Conservation (phyloP, 2,113 vertebrate species). For the Sprattus sprattus region DNA sequence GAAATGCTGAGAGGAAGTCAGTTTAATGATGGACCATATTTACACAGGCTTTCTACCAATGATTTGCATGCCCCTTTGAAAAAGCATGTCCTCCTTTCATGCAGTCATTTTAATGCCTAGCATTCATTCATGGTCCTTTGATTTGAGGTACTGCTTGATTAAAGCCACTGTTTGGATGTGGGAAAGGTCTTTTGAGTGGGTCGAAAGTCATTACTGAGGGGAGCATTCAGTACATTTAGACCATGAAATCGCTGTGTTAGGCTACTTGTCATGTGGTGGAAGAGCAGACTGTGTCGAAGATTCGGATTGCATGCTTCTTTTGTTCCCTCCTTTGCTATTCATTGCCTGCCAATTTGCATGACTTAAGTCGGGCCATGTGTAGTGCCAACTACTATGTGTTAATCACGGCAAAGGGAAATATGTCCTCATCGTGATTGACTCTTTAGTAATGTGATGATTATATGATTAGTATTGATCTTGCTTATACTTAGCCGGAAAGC, state of each 20-base stretch:
- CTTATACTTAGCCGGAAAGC: not conserved
- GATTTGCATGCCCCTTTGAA: not conserved
- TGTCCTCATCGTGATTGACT: not conserved
- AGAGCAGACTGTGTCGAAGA: not conserved
- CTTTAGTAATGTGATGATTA: not conserved
- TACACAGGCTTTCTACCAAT: slow-evolving; percentile 31
- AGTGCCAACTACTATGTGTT: not conserved
- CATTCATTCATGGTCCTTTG: not conserved
- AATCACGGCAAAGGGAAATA: not conserved
- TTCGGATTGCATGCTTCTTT: not conserved
- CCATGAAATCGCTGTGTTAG: not conserved
- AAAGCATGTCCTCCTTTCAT: slow-evolving; percentile 6
- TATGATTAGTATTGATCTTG: not conserved
- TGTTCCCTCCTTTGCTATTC: not conserved
- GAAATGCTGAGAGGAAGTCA: not conserved
- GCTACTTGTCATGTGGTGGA: slow-evolving; percentile 6
- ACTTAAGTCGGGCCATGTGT: not conserved
- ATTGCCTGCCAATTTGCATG: not conserved
- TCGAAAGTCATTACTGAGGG: not conserved
- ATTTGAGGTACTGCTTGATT: not conserved
- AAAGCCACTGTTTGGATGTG: not conserved
- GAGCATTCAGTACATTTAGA: not conserved
- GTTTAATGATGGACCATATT: slow-evolving; percentile 54
- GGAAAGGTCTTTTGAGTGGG: not conserved
- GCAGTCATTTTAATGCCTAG: not conserved